These are phyloP conservation scores for Anagyrus pseudococci DNA, from an alignment of 2,888 invertebrate genomes.

Conservation along the genomic window DNA sequence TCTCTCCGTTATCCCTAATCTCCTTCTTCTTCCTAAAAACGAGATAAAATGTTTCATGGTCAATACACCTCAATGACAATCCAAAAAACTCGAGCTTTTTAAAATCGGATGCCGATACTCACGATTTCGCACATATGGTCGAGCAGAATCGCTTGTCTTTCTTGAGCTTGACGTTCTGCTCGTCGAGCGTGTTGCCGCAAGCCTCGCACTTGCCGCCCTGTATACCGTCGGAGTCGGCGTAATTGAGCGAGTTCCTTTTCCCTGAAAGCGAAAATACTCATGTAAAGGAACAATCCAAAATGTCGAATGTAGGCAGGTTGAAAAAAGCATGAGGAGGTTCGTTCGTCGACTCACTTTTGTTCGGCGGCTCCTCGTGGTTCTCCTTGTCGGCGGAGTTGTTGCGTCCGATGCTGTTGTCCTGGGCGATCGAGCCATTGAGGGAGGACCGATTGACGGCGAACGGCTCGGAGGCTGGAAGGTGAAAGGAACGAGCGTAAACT, in stretches of 20 bases:
- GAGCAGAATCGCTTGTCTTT: constrained; percentile 81
- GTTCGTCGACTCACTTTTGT: constrained; percentile 64
- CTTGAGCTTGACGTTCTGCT: constrained; percentile 67
- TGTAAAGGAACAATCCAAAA: background rate
- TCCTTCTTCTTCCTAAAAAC: constrained; percentile 54
- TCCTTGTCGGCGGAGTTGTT: constrained; percentile 61
- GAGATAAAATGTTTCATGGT: background rate
- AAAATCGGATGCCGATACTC: constrained; percentile 40
- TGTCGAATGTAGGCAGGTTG: background rate
- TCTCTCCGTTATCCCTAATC: constrained; percentile 50
- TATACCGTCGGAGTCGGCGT: constrained; percentile 52
- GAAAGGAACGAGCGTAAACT: constrained; percentile 2
- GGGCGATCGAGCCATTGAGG: constrained; percentile 60
- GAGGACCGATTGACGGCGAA: constrained; percentile 78
- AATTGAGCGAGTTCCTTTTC: constrained; percentile 60
- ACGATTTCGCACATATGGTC: constrained; percentile 74
- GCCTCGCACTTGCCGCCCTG: constrained; percentile 74
- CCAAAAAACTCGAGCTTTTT: background rate
- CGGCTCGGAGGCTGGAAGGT: constrained; percentile 78
- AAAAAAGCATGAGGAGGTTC: background rate
- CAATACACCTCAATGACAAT: background rate
- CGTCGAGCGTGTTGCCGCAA: constrained; percentile 70
- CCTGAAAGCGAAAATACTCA: constrained; percentile 45
- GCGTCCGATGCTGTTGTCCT: constrained; percentile 51
- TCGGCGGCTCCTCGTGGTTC: constrained; percentile 75